These are phyloP conservation scores for Panthera leo DNA, from an alignment of 2,113 vertebrate species.

Conservation along the genomic window DNA sequence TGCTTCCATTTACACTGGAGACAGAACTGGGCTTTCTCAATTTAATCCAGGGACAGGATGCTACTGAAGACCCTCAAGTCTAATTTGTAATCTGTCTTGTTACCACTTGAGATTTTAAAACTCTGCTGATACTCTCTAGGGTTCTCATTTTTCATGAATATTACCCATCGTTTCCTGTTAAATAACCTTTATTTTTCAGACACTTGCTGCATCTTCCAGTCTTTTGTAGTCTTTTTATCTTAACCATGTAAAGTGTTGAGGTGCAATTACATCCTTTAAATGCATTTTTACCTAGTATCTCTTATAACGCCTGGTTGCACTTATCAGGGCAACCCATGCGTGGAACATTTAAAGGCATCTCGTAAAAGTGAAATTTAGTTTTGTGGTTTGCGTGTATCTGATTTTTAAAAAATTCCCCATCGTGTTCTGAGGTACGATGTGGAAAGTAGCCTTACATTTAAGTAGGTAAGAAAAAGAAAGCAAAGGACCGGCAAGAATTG, in stretches of 20 bases:
- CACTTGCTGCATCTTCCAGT: neutral
- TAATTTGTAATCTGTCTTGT: neutral
- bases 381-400: neutral
- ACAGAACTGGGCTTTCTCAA: neutral
- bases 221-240: neutral
- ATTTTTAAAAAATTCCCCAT: neutral
- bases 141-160: neutral
- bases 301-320: neutral
- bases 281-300: neutral
- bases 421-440: neutral
- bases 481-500: neutral
- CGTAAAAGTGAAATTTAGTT: slow-evolving; percentile 30
- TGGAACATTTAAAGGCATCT: neutral
- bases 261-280: neutral
- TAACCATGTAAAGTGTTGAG: neutral
- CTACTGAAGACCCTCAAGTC: neutral
- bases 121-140: neutral
- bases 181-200: neutral
- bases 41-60: neutral
- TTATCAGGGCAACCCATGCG: neutral
- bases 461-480: neutral
- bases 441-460: neutral
- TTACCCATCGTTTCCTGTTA: neutral
- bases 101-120: neutral
- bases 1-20: neutral